These are phyloP conservation scores for Pteropus rufus DNA, from an alignment of 2,797 vertebrate species.

Conservation along the genomic window DNA sequence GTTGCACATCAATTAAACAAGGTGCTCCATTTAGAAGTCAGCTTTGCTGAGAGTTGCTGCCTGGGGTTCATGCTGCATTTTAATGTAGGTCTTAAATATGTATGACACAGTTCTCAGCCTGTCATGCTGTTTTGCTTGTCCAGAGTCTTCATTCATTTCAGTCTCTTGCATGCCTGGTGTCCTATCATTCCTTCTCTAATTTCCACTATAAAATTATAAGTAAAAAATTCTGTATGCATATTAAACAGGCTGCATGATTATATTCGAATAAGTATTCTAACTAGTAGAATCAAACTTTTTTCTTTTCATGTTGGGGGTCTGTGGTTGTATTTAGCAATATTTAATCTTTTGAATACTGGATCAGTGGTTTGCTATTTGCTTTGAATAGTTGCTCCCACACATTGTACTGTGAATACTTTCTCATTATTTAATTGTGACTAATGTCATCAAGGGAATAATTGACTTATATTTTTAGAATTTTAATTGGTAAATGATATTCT, in stretches of 20 bases:
- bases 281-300: not conserved
- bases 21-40: constrained; percentile 34
- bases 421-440: constrained; percentile 52
- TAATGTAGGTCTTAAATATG: constrained; percentile 51
- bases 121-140: not conserved
- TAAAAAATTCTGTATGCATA: not conserved
- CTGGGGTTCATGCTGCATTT: constrained; percentile 26
- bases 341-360: not conserved
- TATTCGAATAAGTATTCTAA: not conserved
- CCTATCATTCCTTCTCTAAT: not conserved
- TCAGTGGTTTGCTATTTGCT: constrained; percentile 32
- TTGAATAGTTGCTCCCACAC: constrained; percentile 20
- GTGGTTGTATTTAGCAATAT: not conserved
- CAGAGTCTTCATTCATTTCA: not conserved
- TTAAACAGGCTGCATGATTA: not conserved
- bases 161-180: not conserved
- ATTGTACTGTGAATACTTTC: constrained; percentile 41
- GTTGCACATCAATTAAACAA: constrained; percentile 42
- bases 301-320: not conserved
- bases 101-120: not conserved
- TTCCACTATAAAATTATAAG: constrained; percentile 21
- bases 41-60: not conserved
- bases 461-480: constrained; percentile 57
- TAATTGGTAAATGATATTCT: constrained; percentile 33
- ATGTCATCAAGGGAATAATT: constrained; percentile 39